Base-by-base conservation (phyloP, 2,113 vertebrate species). In the Pomatorhinus ruficollis region DNA sequence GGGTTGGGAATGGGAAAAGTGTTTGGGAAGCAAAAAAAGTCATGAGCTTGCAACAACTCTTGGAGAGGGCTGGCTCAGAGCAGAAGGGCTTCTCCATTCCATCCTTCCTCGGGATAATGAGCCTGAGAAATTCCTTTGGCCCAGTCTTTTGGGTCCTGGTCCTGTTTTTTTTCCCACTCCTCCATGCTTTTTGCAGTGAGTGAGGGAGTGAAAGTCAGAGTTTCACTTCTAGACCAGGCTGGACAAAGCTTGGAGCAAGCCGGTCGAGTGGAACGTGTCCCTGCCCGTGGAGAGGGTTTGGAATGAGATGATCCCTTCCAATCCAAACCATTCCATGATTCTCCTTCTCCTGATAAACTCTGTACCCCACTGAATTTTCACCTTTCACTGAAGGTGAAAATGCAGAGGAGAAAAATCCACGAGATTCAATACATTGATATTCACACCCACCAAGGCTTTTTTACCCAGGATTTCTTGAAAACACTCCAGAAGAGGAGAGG, bases 11-110 rank as follows among this genome's bases (percentile, higher is more conserved):
- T 57, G 39, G 23, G 14, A 65, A 91, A 77, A 6, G 9, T 61
- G 24, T 77, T 69, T 57, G n/a, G 17, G n/a, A 61, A 81, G 12
- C 8, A 60, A 61, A 33, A 59, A 60, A 66, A 5, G 5, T 14
- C 3, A 1, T 13, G 52, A 64, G 10, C 25, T 87, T 63, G 20
- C 33, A 15, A 9, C 5, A 23, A 17, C 2, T 1, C 3, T 54
- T 40, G 35, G 42, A 70, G 35, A 54, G 8, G 25, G 13, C 2
- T 78, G 37, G 35, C 30, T 80, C 11, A 35, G 49, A 31, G 49
- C 57, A 56, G 28, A 74, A 24, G 9, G 9, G 10, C 3, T 64
- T 85, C 22, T 90, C 16, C 40, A 18, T 12, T 22, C 35, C 4
- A 5, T 35, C 23, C 11, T 80, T 57, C 22, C 39, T 71, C 0